Base-by-base conservation (phyloP, 1,140 invertebrate species). In the Saccostrea glomerata region DNA sequence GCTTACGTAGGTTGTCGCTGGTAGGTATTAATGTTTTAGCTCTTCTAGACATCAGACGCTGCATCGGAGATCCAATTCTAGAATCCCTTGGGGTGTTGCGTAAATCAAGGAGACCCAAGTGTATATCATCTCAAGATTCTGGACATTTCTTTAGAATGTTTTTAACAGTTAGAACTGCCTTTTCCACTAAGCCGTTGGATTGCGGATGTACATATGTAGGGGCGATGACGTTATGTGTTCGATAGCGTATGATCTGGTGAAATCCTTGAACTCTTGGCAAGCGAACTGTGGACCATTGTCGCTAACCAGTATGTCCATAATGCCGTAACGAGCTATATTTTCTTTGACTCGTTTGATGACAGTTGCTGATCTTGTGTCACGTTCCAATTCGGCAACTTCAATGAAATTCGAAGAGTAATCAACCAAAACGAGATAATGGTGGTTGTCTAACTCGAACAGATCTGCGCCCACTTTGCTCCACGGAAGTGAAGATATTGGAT, bases 211-310 rank as follows among this genome's bases (percentile, higher is more conserved):
- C n/a, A n/a, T n/a, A 47, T 86, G 25, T 30, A 23, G 4, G 25
- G 85, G 85, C 13, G 85, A 86, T 30, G 87, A 90, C 0, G 90
- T 91, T 15, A 89, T 70, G 58, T 93, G 92, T 11, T 82, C 60
- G 73, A 93, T 90, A 20, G 73, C 84, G 73, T 60, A 92, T 15
- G 90, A 63, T 12, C 40, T 85, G 11, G 88, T 58, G 84, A 93
- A 92, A 9, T 88, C 30, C 40, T 30, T 15, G 54, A 93, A 93
- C 30, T 91, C 92, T 9, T 54, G 17, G 54, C 82, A 87, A 17
- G 88, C 55, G 73, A 91, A 94, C 63, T 92, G 88, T 11, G 92
- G 90, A 20, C 89, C 90, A 83, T 92, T 93, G 84, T 93, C 92
- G 13, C 88, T 87, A 0, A 91, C 54, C 1, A 92, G 15, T 6